These are phyloP conservation scores for Castor canadensis DNA, from an alignment of 2,113 vertebrate genomes.

Conservation along the genomic window DNA sequence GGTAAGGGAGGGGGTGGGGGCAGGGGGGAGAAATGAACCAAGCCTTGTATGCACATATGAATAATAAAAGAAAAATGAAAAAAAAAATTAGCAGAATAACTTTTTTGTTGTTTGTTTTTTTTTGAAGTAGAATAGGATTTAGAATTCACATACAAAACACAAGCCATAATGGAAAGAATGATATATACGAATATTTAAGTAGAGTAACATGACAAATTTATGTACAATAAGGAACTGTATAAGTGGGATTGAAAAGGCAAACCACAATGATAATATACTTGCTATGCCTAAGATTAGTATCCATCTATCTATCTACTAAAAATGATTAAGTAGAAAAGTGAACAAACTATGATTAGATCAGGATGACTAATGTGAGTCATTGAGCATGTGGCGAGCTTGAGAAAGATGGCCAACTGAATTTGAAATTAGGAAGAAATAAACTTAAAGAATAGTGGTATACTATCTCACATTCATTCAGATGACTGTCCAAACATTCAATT, in stretches of 20 bases:
- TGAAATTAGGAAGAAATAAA: not conserved
- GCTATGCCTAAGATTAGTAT: not conserved
- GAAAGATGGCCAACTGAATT: conserved; percentile 12
- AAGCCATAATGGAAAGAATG: not conserved
- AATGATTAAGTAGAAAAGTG: not conserved
- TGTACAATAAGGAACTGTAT: not conserved
- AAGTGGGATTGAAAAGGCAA: not conserved
- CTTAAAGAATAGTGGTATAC: not conserved
- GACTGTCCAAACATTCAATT: not conserved
- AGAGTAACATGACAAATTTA: conserved; percentile 14
- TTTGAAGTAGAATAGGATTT: not conserved
- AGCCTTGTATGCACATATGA: too few species aligned
- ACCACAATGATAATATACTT: too few species aligned
- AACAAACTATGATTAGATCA: not conserved
- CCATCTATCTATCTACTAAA: not conserved
- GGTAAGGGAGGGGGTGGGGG: too few species aligned
- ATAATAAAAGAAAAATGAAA: not conserved
- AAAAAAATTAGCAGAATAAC: not conserved
- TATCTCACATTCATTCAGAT: not conserved
- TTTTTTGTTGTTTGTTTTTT: conserved; percentile 12
- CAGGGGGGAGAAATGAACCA: too few species aligned
- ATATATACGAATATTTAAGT: not conserved
- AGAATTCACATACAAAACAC: not conserved
- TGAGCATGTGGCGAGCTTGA: not conserved
- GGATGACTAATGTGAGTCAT: not conserved